Evolutionary conservation across 2,113 vertebrate species (phyloP).

Genomic region (Sphyrna mokarran): DNA sequence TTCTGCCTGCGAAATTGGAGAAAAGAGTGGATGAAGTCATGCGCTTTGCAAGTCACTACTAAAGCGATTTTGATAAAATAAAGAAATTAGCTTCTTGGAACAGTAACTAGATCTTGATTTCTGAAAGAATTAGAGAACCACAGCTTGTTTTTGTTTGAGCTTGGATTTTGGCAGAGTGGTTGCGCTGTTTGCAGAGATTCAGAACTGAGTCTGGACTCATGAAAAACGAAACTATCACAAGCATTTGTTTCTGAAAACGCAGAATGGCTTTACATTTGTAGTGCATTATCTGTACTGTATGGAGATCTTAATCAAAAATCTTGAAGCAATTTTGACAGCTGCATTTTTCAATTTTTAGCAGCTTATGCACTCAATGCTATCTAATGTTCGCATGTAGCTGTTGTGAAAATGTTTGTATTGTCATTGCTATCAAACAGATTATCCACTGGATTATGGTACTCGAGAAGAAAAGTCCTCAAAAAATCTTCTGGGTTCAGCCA

Average conservation of each 20-base stretch:
- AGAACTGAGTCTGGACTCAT: not conserved
- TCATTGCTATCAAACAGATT: slow-evolving; percentile 63
- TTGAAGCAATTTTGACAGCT: not conserved
- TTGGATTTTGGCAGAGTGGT: slow-evolving; percentile 1
- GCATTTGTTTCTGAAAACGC: not conserved
- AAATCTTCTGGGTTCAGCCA: slow-evolving; percentile 91
- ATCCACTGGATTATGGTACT: slow-evolving; percentile 77
- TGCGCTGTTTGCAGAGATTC: not conserved
- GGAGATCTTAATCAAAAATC: not conserved
- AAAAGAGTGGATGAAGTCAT: not conserved
- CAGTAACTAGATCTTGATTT: not conserved
- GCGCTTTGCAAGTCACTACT: not conserved
- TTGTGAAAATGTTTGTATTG: slow-evolving; percentile 39
- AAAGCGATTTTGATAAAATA: not conserved
- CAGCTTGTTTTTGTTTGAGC: slow-evolving; percentile 7
- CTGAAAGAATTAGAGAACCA: not conserved
- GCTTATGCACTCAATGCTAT: not conserved
- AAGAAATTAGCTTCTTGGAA: not conserved
- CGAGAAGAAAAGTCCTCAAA: slow-evolving; percentile 88
- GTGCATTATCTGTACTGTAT: not conserved
- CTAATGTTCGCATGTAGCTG: slow-evolving; percentile 39
- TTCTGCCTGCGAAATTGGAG: not conserved
- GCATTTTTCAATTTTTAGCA: not conserved
- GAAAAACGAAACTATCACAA: not conserved
- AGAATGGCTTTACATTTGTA: not conserved